Conservation (phyloP, 2,888 invertebrate genomes). For the Phortica okadai region DNA sequence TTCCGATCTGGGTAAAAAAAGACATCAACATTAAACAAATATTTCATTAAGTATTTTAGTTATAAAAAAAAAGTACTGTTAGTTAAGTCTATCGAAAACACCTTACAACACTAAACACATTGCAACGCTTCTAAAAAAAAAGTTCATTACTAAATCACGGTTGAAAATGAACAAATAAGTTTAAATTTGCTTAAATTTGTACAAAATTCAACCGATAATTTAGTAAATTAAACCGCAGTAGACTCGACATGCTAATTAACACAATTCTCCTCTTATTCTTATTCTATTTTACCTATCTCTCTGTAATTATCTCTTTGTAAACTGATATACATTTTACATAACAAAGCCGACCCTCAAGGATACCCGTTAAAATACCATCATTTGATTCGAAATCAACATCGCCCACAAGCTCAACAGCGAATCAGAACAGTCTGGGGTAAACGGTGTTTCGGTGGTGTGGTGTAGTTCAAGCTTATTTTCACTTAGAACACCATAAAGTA, state of each 20-base stretch:
- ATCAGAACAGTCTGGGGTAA: slow-evolving; percentile 76
- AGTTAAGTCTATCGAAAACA: neutral
- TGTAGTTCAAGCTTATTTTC: slow-evolving; percentile 30
- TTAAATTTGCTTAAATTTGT: too few relatives aligned
- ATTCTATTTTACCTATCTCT: neutral
- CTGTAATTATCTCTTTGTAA: slow-evolving; percentile 5
- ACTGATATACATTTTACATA: slow-evolving; percentile 24
- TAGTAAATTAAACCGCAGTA: too few relatives aligned
- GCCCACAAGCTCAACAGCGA: slow-evolving; percentile 74
- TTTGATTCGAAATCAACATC: slow-evolving; percentile 73
- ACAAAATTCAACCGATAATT: too few relatives aligned
- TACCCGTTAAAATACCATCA: slow-evolving; percentile 75
- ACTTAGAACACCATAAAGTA: slow-evolving; percentile 45
- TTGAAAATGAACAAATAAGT: too few relatives aligned
- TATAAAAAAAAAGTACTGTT: neutral
- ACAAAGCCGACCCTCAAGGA: slow-evolving; percentile 74
- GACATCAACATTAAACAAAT: slow-evolving; percentile 13
- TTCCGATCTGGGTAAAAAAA: slow-evolving; percentile 75
- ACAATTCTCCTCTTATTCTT: neutral
- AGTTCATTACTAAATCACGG: neutral
- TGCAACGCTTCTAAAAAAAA: neutral
- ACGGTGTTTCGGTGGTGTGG: slow-evolving; percentile 42
- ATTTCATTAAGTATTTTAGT: neutral
- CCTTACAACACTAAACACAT: neutral
- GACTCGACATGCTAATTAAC: neutral